These are phyloP conservation scores for Bothrops jararaca DNA, from an alignment of 2,113 vertebrate genomes.

Conservation along the genomic window DNA sequence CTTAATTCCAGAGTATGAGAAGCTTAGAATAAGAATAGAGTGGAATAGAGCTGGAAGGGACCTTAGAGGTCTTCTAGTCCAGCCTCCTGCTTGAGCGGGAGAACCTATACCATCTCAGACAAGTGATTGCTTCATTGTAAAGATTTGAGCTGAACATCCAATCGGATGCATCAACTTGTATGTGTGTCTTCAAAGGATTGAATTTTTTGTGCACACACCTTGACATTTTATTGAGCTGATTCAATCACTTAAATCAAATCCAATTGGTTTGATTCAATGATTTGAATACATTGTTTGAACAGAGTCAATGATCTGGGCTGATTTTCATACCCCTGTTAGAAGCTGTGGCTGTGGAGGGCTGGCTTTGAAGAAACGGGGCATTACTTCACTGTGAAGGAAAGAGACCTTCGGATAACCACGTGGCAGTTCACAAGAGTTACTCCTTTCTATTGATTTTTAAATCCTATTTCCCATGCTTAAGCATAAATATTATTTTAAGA, in stretches of 20 bases:
- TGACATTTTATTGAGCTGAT: not conserved
- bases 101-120: too few relatives aligned
- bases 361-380: not conserved
- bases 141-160: not conserved
- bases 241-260: not conserved
- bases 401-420: not conserved
- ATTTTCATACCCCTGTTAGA: not conserved
- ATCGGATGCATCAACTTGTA: not conserved
- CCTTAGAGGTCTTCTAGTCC: too few relatives aligned
- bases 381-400: not conserved
- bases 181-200: not conserved
- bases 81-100: too few relatives aligned
- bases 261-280: too few relatives aligned
- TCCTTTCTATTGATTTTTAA: not conserved
- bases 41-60: too few relatives aligned
- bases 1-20: not conserved
- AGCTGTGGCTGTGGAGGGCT: too few relatives aligned
- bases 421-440: not conserved
- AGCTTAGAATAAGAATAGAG: not conserved
- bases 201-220: not conserved
- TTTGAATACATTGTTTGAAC: not conserved
- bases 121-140: not conserved
- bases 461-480: not conserved
- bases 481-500: not conserved
- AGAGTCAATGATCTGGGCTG: not conserved